Conservation (phyloP, 1,140 invertebrate genomes). For the Gonatopus flavifemur region DNA sequence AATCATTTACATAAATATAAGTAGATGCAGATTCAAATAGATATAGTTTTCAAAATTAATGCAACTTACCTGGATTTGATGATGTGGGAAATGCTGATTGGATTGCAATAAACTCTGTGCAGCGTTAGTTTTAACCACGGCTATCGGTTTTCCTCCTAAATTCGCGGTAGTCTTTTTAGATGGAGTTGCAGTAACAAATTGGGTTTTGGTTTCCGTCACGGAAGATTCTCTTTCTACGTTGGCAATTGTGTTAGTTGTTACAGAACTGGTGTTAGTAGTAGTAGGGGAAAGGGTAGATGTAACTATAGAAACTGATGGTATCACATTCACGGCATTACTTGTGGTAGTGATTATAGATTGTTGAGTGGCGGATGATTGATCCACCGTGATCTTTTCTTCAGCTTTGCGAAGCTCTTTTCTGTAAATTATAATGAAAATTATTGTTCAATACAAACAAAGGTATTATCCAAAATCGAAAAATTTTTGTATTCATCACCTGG, state of each 20-base stretch:
- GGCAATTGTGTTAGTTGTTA: slow-evolving; percentile 4
- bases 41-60: slow-evolving; percentile 15
- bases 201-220: slow-evolving; percentile 16
- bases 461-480: not conserved
- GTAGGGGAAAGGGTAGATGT: slow-evolving; percentile 17
- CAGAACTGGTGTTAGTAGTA: slow-evolving; percentile 15
- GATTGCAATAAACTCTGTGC: slow-evolving; percentile 53
- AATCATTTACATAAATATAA: slow-evolving; percentile 2
- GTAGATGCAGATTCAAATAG: not conserved
- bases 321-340: slow-evolving; percentile 8
- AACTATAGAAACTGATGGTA: slow-evolving; percentile 14
- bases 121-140: slow-evolving; percentile 49
- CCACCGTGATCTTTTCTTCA: slow-evolving; percentile 44
- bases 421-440: not conserved
- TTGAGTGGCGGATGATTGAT: slow-evolving; percentile 34
- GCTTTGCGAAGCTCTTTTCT: slow-evolving; percentile 48
- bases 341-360: slow-evolving; percentile 26
- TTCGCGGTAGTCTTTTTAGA: slow-evolving; percentile 37
- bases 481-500: slow-evolving; percentile 33
- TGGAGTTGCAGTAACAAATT: slow-evolving; percentile 12
- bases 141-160: slow-evolving; percentile 47
- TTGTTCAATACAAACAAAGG: not conserved
- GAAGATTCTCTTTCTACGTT: slow-evolving; percentile 18
- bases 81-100: slow-evolving; percentile 55
- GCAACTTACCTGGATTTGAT: slow-evolving; percentile 57